Evolutionary conservation across 2,113 vertebrate species (phyloP).

Genomic region (Callipepla californica): DNA sequence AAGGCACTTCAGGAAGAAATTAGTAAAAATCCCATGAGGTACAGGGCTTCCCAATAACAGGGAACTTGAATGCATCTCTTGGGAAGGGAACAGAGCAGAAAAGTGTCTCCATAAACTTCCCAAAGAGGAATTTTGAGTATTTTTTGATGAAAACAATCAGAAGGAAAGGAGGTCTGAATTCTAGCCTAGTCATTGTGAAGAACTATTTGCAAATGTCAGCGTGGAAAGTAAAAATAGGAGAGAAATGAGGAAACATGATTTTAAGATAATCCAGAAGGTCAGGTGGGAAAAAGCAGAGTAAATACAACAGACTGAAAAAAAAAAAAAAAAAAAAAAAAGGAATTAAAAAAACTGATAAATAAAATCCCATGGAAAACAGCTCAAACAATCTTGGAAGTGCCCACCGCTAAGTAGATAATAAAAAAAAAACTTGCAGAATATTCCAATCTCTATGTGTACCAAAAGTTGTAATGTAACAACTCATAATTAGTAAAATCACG

Average conservation of each 20-base stretch:
- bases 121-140: neutral
- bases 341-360: neutral
- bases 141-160: conserved; percentile 17
- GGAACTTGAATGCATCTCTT: neutral
- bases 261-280: neutral
- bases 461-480: neutral
- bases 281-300: neutral
- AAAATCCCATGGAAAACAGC: neutral
- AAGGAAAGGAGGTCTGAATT: conserved; percentile 15
- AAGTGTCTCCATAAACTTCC: neutral
- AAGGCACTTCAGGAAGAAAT: neutral
- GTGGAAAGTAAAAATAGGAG: conserved; percentile 16
- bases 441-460: neutral
- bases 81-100: neutral
- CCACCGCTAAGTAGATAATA: neutral
- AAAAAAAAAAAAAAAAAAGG: neutral
- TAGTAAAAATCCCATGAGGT: neutral
- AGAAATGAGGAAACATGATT: neutral
- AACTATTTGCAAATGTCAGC: conserved; percentile 37
- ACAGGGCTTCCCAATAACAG: neutral
- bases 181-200: neutral
- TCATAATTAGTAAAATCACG: neutral
- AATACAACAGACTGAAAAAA: neutral
- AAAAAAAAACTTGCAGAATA: neutral
- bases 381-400: neutral